A percentile compares a stretch with the other conserved stretches of the same genome.
These are phyloP conservation scores for Melanotus villosus DNA, from an alignment of 2,888 invertebrate species.

Conservation along the genomic window DNA sequence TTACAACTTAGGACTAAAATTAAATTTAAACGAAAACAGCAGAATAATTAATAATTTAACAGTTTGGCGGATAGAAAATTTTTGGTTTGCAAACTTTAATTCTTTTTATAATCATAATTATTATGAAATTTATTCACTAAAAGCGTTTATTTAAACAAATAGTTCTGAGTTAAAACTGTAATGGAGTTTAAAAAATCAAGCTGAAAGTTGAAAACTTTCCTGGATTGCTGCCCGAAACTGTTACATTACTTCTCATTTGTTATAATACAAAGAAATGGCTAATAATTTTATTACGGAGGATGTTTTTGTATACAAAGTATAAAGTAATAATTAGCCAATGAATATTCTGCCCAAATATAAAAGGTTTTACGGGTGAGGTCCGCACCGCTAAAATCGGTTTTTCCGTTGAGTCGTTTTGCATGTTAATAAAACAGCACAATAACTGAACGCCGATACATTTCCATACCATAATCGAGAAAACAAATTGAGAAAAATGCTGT, in stretches of 20 bases:
- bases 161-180: too few relatives aligned
- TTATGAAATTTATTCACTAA: too few relatives aligned
- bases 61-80: too few relatives aligned
- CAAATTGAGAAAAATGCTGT: conserved; percentile 56
- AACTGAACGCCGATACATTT: conserved; percentile 52
- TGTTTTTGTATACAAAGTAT: conserved; percentile 22
- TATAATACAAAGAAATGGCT: background rate
- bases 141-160: too few relatives aligned
- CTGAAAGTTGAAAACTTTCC: too few relatives aligned
- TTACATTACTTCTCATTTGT: conserved; percentile 10
- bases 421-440: conserved; percentile 56
- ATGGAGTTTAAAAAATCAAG: too few relatives aligned
- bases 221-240: too few relatives aligned
- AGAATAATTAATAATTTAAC: too few relatives aligned
- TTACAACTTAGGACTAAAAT: too few relatives aligned
- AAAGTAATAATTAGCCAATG: conserved; percentile 49
- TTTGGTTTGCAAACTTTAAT: too few relatives aligned
- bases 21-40: too few relatives aligned
- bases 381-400: conserved; percentile 36
- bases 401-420: conserved; percentile 54
- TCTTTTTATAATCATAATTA: too few relatives aligned
- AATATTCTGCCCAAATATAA: conserved; percentile 49
- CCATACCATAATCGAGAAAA: conserved; percentile 57
- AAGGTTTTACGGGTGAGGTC: conserved; percentile 42
- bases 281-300: conserved; percentile 16